Evolutionary conservation across 2,113 vertebrate species (phyloP), one percentile per base, ranked within the genome.

Genomic region (Chamaea fasciata): DNA sequence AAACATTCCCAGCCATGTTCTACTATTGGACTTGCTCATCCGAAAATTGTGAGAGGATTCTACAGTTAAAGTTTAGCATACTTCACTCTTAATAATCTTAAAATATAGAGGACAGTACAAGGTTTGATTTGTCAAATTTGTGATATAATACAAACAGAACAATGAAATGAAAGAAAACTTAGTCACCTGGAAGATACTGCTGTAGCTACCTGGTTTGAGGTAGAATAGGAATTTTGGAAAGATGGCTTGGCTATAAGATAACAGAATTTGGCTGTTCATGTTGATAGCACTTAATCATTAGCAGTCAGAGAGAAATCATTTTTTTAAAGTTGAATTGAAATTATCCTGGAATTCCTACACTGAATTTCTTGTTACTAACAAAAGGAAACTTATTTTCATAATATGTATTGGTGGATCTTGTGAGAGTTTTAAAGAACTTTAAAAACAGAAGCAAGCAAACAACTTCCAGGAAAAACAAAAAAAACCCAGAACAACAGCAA

Each of bases 51-150:
- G 62, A 80, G 46, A 80, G 31, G 5, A 50, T n/a, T 42, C 20
- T 22, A 7, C 7, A 56, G 3, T 15, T 56, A 69, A 69, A 79
- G 64, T 50, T 86, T 39, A 70, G 4, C 11, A 28, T 47, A 44
- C 3, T 62, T 67, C 8, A 62, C 8, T 79, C 37, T 60, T 83
- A 62, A 83, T 37, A 42, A 53, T 57, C 47, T 5, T 65, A 28
- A 75, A 79, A 19, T 19, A 0, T 4, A 60, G 11, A n/a, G 8
- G 9, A 44, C 5, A 30, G 2, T 37, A 24, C 3, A 14, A 56
- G 3, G 6, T 52, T 75, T 56, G 16, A 24, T 79, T 55, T 79
- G 7, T 39, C 42, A 47, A 53, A 53, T 47, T 63, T 57, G 33
- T 35, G 5, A 6, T 56, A 27, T 16, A 56, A 78, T 27, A 12